Conservation (phyloP, 2,113 vertebrate genomes). For the Syngnathus floridae region DNA sequence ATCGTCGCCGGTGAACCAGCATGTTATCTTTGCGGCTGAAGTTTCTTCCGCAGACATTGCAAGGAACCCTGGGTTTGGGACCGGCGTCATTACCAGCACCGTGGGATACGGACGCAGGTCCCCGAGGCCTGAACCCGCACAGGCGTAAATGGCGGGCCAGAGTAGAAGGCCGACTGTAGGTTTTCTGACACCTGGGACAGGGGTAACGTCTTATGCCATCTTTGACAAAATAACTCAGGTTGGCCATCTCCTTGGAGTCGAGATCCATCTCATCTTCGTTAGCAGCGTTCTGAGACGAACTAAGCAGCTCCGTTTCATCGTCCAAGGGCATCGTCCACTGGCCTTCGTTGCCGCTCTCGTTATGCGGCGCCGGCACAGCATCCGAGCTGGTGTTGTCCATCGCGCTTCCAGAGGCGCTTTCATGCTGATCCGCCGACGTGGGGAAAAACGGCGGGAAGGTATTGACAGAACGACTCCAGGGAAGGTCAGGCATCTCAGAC, state of each 20-base stretch:
- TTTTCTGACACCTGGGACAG: conserved; percentile 67
- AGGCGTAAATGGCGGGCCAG: conserved; percentile 65
- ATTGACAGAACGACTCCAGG: conserved; percentile 40
- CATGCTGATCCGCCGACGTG: conserved; percentile 21
- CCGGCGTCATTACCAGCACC: neutral
- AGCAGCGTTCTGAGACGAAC: conserved; percentile 25
- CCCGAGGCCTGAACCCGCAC: conserved; percentile 56
- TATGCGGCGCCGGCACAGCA: neutral
- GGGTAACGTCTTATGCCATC: conserved; percentile 64
- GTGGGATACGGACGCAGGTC: conserved; percentile 13
- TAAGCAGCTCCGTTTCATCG: conserved; percentile 58
- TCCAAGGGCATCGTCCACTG: conserved; percentile 69
- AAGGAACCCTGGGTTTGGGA: conserved; percentile 54
- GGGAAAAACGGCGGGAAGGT: conserved; percentile 43
- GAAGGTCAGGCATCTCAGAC: conserved; percentile 20
- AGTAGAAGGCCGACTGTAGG: conserved; percentile 63
- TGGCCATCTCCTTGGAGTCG: neutral
- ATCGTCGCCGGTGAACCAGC: conserved; percentile 62
- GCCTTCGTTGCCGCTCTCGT: conserved; percentile 33
- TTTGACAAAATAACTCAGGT: conserved; percentile 50
- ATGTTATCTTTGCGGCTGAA: conserved; percentile 73
- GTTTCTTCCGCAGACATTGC: conserved; percentile 60
- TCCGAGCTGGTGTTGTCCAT: conserved; percentile 28
- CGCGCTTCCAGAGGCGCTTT: conserved; percentile 16
- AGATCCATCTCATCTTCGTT: conserved; percentile 14